These are phyloP conservation scores for Dissostichus mawsoni DNA, from an alignment of 2,113 vertebrate species.

Conservation along the genomic window DNA sequence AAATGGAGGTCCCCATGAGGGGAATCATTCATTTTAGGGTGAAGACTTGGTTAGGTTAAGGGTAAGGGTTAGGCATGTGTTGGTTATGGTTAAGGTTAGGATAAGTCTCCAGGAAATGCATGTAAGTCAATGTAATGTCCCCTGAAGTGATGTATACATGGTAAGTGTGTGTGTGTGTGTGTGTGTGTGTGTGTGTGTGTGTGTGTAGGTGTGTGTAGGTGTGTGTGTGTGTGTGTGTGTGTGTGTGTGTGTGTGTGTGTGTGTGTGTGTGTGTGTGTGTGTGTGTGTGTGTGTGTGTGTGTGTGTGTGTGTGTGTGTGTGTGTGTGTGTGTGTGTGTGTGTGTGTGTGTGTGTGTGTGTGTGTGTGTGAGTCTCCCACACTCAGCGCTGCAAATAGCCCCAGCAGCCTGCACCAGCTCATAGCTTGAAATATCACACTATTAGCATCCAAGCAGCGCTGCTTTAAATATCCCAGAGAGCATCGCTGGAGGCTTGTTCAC, in stretches of 20 bases:
- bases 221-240: not conserved
- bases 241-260: too few relatives aligned
- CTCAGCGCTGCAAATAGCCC: constrained; percentile 3
- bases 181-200: not conserved
- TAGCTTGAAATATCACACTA: constrained; percentile 24
- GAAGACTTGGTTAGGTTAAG: too few relatives aligned
- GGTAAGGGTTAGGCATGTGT: too few relatives aligned
- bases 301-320: not conserved
- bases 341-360: not conserved
- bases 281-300: too few relatives aligned
- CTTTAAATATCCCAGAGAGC: constrained; percentile 17
- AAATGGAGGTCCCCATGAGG: too few relatives aligned
- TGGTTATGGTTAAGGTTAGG: too few relatives aligned
- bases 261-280: too few relatives aligned
- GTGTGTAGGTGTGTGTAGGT: too few relatives aligned
- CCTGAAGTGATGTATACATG: too few relatives aligned
- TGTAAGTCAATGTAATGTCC: too few relatives aligned
- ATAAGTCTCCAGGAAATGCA: too few relatives aligned
- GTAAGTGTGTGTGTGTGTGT: not conserved
- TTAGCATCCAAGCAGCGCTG: constrained; percentile 7
- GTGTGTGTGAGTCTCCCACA: not conserved
- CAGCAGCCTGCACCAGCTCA: constrained; percentile 17
- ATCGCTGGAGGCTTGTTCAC: not conserved
- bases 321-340: not conserved
- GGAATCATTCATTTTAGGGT: too few relatives aligned